Evolutionary conservation across 2,113 vertebrate genomes (phyloP).

Genomic region (Catharus bicknelli): DNA sequence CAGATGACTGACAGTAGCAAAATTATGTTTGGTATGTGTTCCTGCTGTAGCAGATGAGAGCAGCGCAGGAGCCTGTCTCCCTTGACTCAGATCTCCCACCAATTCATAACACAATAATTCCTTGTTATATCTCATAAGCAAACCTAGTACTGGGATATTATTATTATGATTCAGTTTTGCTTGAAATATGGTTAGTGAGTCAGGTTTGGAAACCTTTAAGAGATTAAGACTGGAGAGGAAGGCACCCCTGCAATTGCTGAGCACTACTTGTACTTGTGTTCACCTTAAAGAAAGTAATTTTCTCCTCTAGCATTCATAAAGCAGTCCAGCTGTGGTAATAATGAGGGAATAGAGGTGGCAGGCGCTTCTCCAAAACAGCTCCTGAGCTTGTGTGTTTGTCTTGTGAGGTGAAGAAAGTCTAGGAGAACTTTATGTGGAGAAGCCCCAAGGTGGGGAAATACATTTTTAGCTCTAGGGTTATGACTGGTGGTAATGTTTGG

Average conservation of each 20-base stretch:
- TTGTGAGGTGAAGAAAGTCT: background rate
- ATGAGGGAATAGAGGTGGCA: background rate
- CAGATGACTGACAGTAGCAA: background rate
- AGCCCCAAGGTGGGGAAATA: slow-evolving; percentile 16
- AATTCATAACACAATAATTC: background rate
- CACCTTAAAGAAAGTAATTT: background rate
- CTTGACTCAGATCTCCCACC: background rate
- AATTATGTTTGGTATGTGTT: background rate
- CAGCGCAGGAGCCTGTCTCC: background rate
- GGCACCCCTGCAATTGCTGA: background rate
- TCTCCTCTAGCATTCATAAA: background rate
- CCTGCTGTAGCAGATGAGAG: background rate
- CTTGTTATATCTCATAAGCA: background rate
- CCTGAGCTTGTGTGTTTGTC: background rate
- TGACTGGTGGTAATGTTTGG: slow-evolving; percentile 48
- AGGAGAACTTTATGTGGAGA: background rate
- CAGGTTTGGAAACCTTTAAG: background rate
- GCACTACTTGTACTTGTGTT: background rate
- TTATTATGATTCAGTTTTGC: background rate
- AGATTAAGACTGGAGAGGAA: background rate
- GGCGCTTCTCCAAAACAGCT: rapidly evolving
- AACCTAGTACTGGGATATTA: background rate
- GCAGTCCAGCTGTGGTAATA: background rate
- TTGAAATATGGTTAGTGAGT: background rate
- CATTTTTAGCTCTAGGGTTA: slow-evolving; percentile 44